Evolutionary conservation across 2,113 vertebrate species (phyloP).

Genomic region (Takifugu flavidus): DNA sequence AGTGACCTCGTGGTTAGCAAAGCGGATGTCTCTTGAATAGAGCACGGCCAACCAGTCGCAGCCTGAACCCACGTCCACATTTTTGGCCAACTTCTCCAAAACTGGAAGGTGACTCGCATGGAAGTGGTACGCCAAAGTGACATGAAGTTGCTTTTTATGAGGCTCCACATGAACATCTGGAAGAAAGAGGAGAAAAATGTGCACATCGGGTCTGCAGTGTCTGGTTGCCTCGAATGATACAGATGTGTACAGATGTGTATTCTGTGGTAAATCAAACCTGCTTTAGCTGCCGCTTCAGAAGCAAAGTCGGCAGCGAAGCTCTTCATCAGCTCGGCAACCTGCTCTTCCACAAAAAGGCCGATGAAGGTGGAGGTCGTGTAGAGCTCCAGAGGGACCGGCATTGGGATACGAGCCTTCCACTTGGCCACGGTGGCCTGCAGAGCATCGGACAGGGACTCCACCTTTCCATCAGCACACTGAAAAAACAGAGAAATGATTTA

Average conservation of each 20-base stretch:
- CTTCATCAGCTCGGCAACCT: slow-evolving; percentile 91
- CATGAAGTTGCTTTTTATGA: slow-evolving; percentile 97
- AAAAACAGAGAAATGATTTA: neutral
- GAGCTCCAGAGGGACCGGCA: slow-evolving; percentile 90
- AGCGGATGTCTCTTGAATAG: slow-evolving; percentile 95
- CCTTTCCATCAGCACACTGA: slow-evolving; percentile 93
- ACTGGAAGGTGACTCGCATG: slow-evolving; percentile 85
- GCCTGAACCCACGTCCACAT: slow-evolving; percentile 84
- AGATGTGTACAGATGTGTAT: neutral
- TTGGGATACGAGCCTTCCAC: slow-evolving; percentile 88
- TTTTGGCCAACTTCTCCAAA: slow-evolving; percentile 90
- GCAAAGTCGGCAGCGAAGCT: slow-evolving; percentile 92
- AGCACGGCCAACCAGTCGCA: slow-evolving; percentile 93
- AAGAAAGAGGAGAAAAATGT: slow-evolving; percentile 1
- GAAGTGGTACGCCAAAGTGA: slow-evolving; percentile 97
- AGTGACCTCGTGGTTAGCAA: slow-evolving; percentile 91
- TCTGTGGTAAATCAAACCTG: slow-evolving; percentile 69
- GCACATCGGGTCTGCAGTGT: neutral
- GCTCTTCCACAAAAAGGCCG: slow-evolving; percentile 95
- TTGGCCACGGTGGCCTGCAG: slow-evolving; percentile 85
- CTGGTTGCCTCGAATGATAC: neutral
- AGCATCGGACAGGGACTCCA: slow-evolving; percentile 86
- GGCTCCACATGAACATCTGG: slow-evolving; percentile 91
- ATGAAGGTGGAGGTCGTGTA: slow-evolving; percentile 96
- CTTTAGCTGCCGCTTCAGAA: slow-evolving; percentile 85